phyloP scores from a whole-genome alignment of 2,888 invertebrate species.

The Cryptocephalus primarius region DNA sequence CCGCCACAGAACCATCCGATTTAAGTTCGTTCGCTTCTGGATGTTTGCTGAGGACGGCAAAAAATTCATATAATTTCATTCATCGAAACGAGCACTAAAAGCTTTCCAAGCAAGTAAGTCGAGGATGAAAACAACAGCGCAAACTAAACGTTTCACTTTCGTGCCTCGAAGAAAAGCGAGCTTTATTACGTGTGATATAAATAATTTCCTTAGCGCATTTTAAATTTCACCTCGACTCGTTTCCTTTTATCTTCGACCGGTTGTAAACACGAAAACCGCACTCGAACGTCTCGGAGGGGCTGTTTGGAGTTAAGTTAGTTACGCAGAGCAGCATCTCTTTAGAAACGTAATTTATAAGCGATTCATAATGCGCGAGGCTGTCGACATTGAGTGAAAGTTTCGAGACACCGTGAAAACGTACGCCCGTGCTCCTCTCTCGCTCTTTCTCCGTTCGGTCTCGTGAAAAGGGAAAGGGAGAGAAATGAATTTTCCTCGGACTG shows the following conservation, averaged over 20 bases:
- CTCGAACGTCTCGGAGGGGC: slow-evolving; percentile 11
- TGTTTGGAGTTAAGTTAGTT: slow-evolving; percentile 20
- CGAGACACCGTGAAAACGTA: slow-evolving; percentile 6
- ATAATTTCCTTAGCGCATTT: slow-evolving; percentile 7
- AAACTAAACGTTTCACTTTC: no score
- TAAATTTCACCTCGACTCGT: background rate
- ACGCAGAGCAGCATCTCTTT: slow-evolving; percentile 8
- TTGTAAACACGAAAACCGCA: background rate
- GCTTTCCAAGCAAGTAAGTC: no score
- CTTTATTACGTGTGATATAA: slow-evolving; percentile 21
- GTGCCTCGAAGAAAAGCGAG: background rate
- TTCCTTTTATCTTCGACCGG: background rate
- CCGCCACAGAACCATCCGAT: no score
- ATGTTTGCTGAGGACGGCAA: no score
- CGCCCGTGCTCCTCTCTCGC: background rate
- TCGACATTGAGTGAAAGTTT: slow-evolving; percentile 36
- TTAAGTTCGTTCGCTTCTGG: no score
- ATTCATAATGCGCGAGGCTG: slow-evolving; percentile 35
- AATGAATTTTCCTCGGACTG: background rate
- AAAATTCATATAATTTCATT: no score
- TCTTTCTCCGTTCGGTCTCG: no score
- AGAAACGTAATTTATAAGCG: slow-evolving; percentile 35
- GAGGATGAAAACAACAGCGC: no score
- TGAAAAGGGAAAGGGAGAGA: background rate
- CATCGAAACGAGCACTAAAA: no score